Evolutionary conservation across 1,140 invertebrate species (phyloP).

Genomic region (Tetragonula clypearis): DNA sequence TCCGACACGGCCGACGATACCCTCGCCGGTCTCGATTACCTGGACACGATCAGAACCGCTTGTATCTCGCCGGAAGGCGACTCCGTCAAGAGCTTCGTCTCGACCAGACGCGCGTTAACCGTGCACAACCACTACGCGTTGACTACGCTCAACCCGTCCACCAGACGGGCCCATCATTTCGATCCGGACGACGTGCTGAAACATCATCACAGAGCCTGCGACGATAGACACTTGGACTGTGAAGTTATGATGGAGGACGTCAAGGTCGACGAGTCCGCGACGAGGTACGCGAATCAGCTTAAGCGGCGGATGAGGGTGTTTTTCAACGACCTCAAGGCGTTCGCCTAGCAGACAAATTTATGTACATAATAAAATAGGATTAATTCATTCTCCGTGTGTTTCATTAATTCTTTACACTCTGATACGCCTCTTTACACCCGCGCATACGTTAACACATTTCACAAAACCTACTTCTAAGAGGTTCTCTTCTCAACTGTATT

Average conservation of each 20-base stretch:
- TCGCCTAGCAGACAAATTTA: slow-evolving; percentile 23
- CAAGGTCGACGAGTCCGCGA: slow-evolving; percentile 70
- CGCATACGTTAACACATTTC: too few species aligned
- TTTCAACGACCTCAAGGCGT: slow-evolving; percentile 59
- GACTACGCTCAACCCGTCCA: slow-evolving; percentile 82
- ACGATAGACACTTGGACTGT: slow-evolving; percentile 74
- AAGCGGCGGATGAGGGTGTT: slow-evolving; percentile 69
- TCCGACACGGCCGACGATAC: slow-evolving; percentile 27
- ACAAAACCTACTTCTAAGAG: too few species aligned
- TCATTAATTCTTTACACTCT: not conserved
- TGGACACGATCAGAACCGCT: slow-evolving; percentile 82
- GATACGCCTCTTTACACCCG: too few species aligned
- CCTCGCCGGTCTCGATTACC: slow-evolving; percentile 76
- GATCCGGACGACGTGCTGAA: slow-evolving; percentile 74
- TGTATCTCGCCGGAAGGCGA: slow-evolving; percentile 84
- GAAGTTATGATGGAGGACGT: slow-evolving; percentile 73
- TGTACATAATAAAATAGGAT: slow-evolving; percentile 56
- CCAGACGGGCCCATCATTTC: slow-evolving; percentile 80
- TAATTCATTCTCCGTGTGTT: not conserved
- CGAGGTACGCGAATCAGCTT: slow-evolving; percentile 72
- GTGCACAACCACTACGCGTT: slow-evolving; percentile 90
- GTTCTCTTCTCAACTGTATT: not conserved
- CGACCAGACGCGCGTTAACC: slow-evolving; percentile 85
- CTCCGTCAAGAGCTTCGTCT: slow-evolving; percentile 88
- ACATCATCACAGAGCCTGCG: slow-evolving; percentile 75